A percentile compares a stretch with the other conserved stretches of the same genome.
phyloP scores from a whole-genome alignment of 2,113 vertebrate species.

The Nycticryphes semicollaris region DNA sequence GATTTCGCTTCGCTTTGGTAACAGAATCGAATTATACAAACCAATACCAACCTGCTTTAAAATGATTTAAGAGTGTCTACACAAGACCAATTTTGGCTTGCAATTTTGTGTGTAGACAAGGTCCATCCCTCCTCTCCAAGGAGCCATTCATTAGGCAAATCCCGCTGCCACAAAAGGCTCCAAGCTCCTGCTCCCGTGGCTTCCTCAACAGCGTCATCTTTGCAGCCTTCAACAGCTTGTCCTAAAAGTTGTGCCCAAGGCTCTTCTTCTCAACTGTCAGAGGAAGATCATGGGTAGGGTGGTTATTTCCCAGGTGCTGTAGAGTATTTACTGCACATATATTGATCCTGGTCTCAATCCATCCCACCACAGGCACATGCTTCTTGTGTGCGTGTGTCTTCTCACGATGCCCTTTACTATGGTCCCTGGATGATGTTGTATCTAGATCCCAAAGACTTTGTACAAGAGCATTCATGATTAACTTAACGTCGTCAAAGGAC shows the following conservation, averaged over 20 bases:
- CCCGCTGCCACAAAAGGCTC: neutral
- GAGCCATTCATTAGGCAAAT: neutral
- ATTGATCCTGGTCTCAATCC: neutral
- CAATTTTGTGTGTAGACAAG: conserved; percentile 55
- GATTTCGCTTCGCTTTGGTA: conserved; percentile 65
- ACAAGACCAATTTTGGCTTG: conserved; percentile 58
- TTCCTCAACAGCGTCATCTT: accelerated
- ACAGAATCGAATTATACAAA: conserved; percentile 69
- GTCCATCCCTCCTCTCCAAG: conserved; percentile 26
- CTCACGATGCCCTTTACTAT: accelerated
- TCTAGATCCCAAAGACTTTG: neutral
- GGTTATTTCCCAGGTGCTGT: neutral
- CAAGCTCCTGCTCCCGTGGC: accelerated
- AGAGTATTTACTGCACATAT: neutral
- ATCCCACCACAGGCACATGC: neutral
- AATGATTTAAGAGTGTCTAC: conserved; percentile 66
- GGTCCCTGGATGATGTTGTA: accelerated
- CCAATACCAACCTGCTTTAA: conserved; percentile 69
- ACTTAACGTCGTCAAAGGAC: accelerated
- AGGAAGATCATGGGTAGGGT: neutral
- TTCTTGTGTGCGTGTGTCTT: neutral
- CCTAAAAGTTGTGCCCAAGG: neutral
- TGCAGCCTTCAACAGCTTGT: neutral
- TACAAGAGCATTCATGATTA: neutral
- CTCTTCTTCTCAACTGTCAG: neutral